phyloP scores from a whole-genome alignment of 2,113 vertebrate genomes.

The Candoia aspera region DNA sequence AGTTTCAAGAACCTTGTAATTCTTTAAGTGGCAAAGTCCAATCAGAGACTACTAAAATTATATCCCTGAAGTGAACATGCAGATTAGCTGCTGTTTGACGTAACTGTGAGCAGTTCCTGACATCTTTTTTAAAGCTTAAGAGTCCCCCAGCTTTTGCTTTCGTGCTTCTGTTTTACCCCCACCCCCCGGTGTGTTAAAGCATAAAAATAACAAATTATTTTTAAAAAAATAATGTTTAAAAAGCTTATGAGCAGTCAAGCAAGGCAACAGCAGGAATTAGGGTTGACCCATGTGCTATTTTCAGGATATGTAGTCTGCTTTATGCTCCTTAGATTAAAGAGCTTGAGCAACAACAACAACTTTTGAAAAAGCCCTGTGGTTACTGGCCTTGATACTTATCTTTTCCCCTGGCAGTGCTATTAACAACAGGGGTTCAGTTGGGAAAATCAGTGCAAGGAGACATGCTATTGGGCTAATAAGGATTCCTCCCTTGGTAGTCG shows the following conservation, averaged over 20 bases:
- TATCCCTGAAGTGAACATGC: background rate
- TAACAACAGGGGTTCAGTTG: background rate
- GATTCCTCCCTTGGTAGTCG: background rate
- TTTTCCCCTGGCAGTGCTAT: background rate
- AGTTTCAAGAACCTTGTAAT: background rate
- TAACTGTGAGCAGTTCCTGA: background rate
- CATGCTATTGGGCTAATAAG: background rate
- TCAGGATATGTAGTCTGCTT: background rate
- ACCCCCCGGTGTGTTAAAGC: background rate
- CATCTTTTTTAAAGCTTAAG: background rate
- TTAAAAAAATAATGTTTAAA: background rate
- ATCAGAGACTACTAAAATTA: background rate
- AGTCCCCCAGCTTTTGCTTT: background rate
- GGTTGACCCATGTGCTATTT: background rate
- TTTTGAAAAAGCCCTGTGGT: background rate
- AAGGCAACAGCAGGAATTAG: background rate
- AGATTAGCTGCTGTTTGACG: too few relatives aligned
- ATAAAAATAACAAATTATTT: background rate
- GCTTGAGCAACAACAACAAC: background rate
- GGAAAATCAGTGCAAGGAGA: background rate
- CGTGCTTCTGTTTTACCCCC: background rate
- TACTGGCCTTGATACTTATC: background rate
- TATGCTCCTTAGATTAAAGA: background rate
- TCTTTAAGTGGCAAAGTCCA: background rate
- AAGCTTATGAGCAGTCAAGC: background rate